phyloP scores from a whole-genome alignment of 2,113 vertebrate species.

The Pogonocichla stellata region DNA sequence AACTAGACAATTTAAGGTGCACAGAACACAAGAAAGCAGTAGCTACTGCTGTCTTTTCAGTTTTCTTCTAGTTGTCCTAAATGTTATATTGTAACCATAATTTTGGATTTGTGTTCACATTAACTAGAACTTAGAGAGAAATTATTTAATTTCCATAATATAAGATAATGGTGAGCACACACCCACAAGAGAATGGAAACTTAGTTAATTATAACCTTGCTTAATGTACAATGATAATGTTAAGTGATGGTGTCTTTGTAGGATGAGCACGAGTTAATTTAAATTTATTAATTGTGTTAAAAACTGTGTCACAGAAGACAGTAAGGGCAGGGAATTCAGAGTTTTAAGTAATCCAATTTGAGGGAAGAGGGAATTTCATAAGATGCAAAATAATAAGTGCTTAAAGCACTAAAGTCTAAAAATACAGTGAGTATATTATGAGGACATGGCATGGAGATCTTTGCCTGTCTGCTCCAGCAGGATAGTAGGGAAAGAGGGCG shows the following conservation, averaged over 20 bases:
- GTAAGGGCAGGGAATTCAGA: conserved; percentile 18
- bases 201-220: conserved; percentile 20
- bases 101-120: neutral
- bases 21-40: neutral
- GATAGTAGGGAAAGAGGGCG: neutral
- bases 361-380: neutral
- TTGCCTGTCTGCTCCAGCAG: neutral
- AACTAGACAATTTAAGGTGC: neutral
- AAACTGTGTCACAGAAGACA: conserved; percentile 13
- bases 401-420: conserved; percentile 2
- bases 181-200: conserved; percentile 13
- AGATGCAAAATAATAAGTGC: neutral
- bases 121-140: neutral
- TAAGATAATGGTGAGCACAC: conserved; percentile 2
- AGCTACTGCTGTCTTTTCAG: neutral
- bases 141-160: conserved; percentile 34
- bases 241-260: conserved; percentile 11
- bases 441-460: neutral
- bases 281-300: conserved; percentile 28
- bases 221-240: neutral
- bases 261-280: neutral
- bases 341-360: conserved; percentile 29
- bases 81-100: neutral
- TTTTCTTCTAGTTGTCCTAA: neutral
- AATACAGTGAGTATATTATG: neutral